Conservation (phyloP, 2,888 invertebrate genomes). For the Himalopsyche kuldschensis region DNA sequence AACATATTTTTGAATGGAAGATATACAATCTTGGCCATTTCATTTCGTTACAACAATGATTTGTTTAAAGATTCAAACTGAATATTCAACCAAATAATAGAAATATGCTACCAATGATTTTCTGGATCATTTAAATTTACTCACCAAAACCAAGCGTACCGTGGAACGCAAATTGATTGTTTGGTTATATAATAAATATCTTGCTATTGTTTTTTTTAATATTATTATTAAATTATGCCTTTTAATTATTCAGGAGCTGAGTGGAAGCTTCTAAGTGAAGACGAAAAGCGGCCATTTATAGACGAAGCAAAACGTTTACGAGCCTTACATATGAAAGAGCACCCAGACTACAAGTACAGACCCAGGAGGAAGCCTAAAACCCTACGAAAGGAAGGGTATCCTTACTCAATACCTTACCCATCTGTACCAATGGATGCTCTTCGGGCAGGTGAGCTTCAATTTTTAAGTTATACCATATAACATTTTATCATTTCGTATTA, state of each 20-base stretch:
- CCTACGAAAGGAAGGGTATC: conserved; percentile 85
- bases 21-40: no score
- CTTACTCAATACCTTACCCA: conserved; percentile 90
- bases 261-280: conserved; percentile 93
- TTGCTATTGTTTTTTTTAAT: no score
- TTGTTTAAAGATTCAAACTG: no score
- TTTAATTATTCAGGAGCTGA: conserved; percentile 70
- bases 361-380: conserved; percentile 89
- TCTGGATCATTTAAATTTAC: no score
- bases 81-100: no score
- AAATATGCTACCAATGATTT: no score
- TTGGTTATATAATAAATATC: no score
- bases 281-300: conserved; percentile 95
- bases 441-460: conserved; percentile 71
- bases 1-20: no score
- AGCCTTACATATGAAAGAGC: conserved; percentile 93
- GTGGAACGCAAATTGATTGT: no score
- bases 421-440: conserved; percentile 88
- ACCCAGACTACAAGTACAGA: conserved; percentile 92
- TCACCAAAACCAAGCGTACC: no score
- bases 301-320: conserved; percentile 95
- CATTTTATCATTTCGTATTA: background rate
- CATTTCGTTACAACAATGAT: no score
- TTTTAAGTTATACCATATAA: background rate
- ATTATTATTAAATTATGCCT: background rate